These are phyloP conservation scores for Trinectes maculatus DNA, from an alignment of 2,113 vertebrate genomes.

Conservation along the genomic window DNA sequence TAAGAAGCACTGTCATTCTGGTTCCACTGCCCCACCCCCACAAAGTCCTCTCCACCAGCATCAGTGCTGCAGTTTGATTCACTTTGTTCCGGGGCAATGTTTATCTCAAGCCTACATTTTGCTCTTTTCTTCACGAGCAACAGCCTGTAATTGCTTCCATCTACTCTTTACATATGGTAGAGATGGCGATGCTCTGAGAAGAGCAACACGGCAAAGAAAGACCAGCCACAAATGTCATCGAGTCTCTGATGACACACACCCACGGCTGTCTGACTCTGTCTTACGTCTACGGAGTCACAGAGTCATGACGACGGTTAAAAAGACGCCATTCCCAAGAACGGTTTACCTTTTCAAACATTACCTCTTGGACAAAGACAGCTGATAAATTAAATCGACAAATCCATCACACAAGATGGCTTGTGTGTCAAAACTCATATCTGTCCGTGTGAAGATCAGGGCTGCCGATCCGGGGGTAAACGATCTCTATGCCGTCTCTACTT, in stretches of 20 bases:
- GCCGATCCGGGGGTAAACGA: slow-evolving; percentile 5
- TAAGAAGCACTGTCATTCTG: slow-evolving; percentile 56
- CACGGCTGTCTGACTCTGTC: not conserved
- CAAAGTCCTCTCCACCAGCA: too few species aligned
- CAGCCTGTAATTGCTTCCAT: slow-evolving; percentile 67
- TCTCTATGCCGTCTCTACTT: slow-evolving; percentile 12
- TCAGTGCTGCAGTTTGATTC: slow-evolving; percentile 46
- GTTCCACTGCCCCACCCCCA: slow-evolving; percentile 31
- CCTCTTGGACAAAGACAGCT: too few species aligned
- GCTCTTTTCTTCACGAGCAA: slow-evolving; percentile 39
- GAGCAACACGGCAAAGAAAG: not conserved
- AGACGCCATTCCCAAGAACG: not conserved
- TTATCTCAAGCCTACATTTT: slow-evolving; percentile 56
- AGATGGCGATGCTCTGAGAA: slow-evolving; percentile 12
- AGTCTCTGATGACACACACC: slow-evolving; percentile 11
- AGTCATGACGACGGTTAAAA: slow-evolving; percentile 9
- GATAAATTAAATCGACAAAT: slow-evolving; percentile 65
- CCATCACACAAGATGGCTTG: slow-evolving; percentile 46
- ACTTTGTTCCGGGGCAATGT: slow-evolving; percentile 34
- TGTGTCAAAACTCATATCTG: slow-evolving; percentile 34
- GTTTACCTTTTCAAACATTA: too few species aligned
- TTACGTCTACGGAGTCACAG: not conserved
- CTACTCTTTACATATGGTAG: slow-evolving; percentile 48
- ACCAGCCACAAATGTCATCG: slow-evolving; percentile 34
- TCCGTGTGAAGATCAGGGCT: not conserved